These are phyloP conservation scores for Papilio elwesi DNA, from an alignment of 2,888 invertebrate genomes.

Conservation along the genomic window DNA sequence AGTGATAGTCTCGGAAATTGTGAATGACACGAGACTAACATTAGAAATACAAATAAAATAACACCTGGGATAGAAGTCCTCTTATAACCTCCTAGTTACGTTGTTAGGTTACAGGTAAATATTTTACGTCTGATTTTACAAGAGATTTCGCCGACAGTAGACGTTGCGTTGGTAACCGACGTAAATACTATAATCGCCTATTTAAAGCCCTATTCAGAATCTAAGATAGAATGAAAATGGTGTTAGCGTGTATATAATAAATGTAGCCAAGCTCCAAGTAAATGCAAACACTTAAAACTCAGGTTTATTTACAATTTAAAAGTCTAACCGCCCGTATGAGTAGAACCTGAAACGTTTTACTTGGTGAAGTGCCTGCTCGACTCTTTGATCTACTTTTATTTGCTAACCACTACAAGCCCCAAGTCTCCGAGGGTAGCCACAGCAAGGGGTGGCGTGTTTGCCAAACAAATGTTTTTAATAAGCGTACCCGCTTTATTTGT, in stretches of 20 bases:
- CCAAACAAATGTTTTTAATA: slow-evolving; percentile 76
- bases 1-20: too few species aligned
- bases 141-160: too few species aligned
- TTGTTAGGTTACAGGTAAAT: too few species aligned
- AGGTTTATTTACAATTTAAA: slow-evolving; percentile 25
- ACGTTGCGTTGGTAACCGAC: too few species aligned
- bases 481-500: slow-evolving; percentile 68
- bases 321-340: slow-evolving; percentile 9
- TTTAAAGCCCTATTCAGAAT: too few species aligned
- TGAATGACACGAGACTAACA: too few species aligned
- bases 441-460: slow-evolving; percentile 63
- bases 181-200: too few species aligned
- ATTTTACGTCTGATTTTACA: too few species aligned
- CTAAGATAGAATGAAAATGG: too few species aligned
- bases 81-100: too few species aligned
- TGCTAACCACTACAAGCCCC: slow-evolving; percentile 65
- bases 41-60: too few species aligned
- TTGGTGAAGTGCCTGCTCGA: slow-evolving; percentile 38
- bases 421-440: slow-evolving; percentile 53
- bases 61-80: too few species aligned
- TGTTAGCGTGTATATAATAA: not conserved
- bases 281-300: slow-evolving; percentile 11
- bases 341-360: slow-evolving; percentile 36
- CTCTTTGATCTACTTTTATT: slow-evolving; percentile 75
- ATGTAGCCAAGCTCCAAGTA: not conserved